Evolutionary conservation across 2,888 invertebrate genomes (phyloP).

Genomic region (Thymelicus acteon): DNA sequence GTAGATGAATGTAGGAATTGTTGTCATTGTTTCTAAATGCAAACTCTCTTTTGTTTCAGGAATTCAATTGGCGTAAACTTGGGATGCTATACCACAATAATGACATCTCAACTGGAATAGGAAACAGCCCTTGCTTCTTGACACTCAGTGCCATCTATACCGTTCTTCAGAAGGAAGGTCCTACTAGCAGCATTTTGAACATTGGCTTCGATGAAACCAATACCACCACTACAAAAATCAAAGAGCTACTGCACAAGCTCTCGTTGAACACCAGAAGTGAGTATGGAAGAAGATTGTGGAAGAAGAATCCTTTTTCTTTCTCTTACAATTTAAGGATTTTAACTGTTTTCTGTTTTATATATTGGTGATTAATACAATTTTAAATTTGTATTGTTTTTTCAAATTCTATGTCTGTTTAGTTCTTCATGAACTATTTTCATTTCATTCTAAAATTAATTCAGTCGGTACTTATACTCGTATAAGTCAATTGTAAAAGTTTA

Average conservation of each 20-base stretch:
- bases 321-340: background rate
- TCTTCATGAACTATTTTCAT: no score
- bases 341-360: no score
- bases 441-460: no score
- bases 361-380: no score
- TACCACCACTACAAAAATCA: conserved; percentile 81
- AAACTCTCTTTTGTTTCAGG: conserved; percentile 67
- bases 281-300: conserved; percentile 61
- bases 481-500: no score
- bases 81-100: conserved; percentile 91
- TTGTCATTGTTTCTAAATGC: background rate
- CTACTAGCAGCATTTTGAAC: conserved; percentile 80
- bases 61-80: conserved; percentile 89
- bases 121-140: conserved; percentile 92
- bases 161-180: conserved; percentile 68
- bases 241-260: conserved; percentile 85
- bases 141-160: conserved; percentile 88
- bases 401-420: no score
- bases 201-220: conserved; percentile 87
- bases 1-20: background rate
- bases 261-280: conserved; percentile 89
- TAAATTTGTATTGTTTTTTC: no score
- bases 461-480: no score
- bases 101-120: conserved; percentile 83
- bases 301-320: conserved; percentile 8